These are phyloP conservation scores for Dryococelus australis DNA, from an alignment of 2,888 invertebrate species.

Conservation along the genomic window DNA sequence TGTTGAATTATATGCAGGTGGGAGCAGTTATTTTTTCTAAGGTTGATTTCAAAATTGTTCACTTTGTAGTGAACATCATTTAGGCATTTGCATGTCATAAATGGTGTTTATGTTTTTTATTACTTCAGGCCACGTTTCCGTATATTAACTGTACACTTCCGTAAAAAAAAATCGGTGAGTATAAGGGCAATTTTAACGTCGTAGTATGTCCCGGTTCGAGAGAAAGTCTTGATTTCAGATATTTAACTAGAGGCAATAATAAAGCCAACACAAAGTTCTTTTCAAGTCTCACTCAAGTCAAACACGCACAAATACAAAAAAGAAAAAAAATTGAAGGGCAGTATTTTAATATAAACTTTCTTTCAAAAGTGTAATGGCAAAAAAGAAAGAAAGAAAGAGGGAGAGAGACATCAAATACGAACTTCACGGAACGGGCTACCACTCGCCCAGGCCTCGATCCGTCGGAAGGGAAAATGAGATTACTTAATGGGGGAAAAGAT, in stretches of 20 bases:
- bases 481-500: background rate
- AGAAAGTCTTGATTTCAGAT: background rate
- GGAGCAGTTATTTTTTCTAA: no score
- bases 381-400: background rate
- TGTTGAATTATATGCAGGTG: no score
- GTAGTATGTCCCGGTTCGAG: no score
- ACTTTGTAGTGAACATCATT: no score
- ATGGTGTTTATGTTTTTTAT: no score
- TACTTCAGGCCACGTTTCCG: no score
- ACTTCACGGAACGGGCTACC: background rate
- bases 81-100: no score
- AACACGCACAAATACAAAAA: background rate
- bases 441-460: background rate
- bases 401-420: background rate
- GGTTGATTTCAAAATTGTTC: no score
- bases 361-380: background rate
- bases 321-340: background rate
- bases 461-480: slow-evolving; percentile 12
- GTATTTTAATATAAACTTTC: slow-evolving; percentile 16
- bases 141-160: no score
- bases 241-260: background rate
- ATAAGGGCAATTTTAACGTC: no score
- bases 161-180: no score
- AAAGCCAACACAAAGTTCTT: background rate
- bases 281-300: background rate